These are phyloP conservation scores for Parambassis ranga DNA, from an alignment of 2,797 vertebrate genomes.

Conservation along the genomic window DNA sequence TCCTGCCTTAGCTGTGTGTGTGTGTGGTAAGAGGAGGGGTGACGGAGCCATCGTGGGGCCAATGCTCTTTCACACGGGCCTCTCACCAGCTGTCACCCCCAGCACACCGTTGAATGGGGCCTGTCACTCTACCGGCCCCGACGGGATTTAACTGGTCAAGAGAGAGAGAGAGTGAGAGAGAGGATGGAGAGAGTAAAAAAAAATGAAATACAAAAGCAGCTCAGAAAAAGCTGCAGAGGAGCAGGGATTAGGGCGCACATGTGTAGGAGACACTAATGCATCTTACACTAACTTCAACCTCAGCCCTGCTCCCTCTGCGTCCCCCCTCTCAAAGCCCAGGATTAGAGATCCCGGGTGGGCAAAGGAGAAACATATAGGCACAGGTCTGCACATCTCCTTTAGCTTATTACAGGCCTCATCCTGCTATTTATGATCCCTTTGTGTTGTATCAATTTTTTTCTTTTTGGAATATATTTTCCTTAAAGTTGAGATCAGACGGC, in stretches of 20 bases:
- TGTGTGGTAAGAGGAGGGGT: slow-evolving; percentile 22
- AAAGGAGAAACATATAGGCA: slow-evolving; percentile 62
- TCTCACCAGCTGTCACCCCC: slow-evolving; percentile 96
- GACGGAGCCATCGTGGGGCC: slow-evolving; percentile 50
- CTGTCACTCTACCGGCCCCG: slow-evolving; percentile 85
- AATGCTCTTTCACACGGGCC: slow-evolving; percentile 88
- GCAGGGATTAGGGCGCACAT: slow-evolving; percentile 92
- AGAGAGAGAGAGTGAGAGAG: slow-evolving; percentile 20
- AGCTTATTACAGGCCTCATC: slow-evolving; percentile 84
- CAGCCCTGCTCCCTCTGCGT: slow-evolving; percentile 38
- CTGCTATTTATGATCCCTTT: slow-evolving; percentile 59
- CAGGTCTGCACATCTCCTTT: slow-evolving; percentile 72
- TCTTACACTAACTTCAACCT: slow-evolving; percentile 90
- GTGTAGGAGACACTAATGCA: slow-evolving; percentile 93
- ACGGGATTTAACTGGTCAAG: slow-evolving; percentile 65
- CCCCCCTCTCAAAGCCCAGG: slow-evolving; percentile 80
- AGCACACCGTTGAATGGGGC: slow-evolving; percentile 91
- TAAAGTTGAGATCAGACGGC: slow-evolving; percentile 47
- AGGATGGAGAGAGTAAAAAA: slow-evolving; percentile 29
- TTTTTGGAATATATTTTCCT: slow-evolving; percentile 46
- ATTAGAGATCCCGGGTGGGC: slow-evolving; percentile 81
- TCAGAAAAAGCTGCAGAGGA: slow-evolving; percentile 86
- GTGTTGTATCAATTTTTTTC: slow-evolving; percentile 44
- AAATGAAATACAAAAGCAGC: slow-evolving; percentile 90
- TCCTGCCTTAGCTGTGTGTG: neutral